Evolutionary conservation across 2,797 vertebrate genomes (phyloP).

Genomic region (Hylomyscus alleni): DNA sequence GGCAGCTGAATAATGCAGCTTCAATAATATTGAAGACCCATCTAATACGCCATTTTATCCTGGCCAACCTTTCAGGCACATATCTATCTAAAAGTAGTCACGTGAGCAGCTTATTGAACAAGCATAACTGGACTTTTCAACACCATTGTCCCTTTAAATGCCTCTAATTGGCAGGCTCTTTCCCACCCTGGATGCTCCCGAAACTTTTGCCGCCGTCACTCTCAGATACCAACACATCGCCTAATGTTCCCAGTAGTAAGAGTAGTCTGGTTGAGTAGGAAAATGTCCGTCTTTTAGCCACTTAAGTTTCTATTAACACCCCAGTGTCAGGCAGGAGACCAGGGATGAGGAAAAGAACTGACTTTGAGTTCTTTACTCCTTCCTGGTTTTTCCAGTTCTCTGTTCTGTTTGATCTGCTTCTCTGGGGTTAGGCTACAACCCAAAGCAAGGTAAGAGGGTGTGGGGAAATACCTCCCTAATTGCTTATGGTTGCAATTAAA

Average conservation of each 20-base stretch:
- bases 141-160: not conserved
- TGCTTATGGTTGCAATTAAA: not conserved
- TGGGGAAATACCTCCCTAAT: not conserved
- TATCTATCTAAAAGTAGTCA: not conserved
- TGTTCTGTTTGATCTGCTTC: not conserved
- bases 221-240: not conserved
- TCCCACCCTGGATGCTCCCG: not conserved
- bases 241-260: not conserved
- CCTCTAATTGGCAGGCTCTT: not conserved
- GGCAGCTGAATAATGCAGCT: not conserved
- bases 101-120: not conserved
- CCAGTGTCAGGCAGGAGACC: not conserved
- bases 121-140: not conserved
- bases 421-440: not conserved
- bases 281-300: not conserved
- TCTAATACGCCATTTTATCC: not conserved
- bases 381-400: not conserved
- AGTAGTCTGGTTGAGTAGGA: not conserved
- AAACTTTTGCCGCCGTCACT: not conserved
- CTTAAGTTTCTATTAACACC: not conserved
- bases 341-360: not conserved
- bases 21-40: not conserved
- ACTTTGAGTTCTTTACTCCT: not conserved
- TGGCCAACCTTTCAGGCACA: not conserved
- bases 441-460: not conserved